Evolutionary conservation across 2,797 vertebrate species (phyloP).

Genomic region (Calcarius lapponicus): DNA sequence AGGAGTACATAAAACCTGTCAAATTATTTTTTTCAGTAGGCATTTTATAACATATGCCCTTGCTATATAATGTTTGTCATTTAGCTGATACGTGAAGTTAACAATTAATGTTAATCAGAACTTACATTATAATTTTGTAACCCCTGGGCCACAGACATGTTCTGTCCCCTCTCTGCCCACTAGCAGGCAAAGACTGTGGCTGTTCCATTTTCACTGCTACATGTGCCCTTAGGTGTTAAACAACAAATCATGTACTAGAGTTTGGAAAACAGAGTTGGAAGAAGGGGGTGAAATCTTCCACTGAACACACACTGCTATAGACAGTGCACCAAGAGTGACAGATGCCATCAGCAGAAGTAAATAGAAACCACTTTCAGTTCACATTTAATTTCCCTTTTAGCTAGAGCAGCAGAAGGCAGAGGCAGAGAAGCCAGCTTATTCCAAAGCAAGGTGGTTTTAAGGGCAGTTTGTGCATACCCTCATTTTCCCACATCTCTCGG

Average conservation of each 20-base stretch:
- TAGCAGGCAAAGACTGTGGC: neutral
- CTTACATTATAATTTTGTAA: neutral
- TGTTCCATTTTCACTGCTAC: neutral
- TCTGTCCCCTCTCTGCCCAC: neutral
- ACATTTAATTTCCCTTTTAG: neutral
- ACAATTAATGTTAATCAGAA: neutral
- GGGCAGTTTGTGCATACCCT: constrained; percentile 80
- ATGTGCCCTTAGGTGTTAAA: neutral
- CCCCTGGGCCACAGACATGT: neutral
- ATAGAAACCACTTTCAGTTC: neutral
- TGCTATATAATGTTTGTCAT: neutral
- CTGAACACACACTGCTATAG: neutral
- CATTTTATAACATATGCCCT: neutral
- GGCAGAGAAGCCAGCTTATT: neutral
- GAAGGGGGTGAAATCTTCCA: neutral
- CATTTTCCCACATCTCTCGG: constrained; percentile 96
- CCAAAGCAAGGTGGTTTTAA: neutral
- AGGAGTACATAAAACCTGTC: neutral
- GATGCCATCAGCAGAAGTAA: neutral
- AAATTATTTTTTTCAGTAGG: neutral
- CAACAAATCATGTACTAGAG: neutral
- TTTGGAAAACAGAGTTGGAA: neutral
- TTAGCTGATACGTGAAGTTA: neutral
- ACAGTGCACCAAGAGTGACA: neutral
- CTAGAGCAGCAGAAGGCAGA: neutral